Conservation (phyloP, 1,140 invertebrate species). For the Temnothorax curvispinosus region DNA sequence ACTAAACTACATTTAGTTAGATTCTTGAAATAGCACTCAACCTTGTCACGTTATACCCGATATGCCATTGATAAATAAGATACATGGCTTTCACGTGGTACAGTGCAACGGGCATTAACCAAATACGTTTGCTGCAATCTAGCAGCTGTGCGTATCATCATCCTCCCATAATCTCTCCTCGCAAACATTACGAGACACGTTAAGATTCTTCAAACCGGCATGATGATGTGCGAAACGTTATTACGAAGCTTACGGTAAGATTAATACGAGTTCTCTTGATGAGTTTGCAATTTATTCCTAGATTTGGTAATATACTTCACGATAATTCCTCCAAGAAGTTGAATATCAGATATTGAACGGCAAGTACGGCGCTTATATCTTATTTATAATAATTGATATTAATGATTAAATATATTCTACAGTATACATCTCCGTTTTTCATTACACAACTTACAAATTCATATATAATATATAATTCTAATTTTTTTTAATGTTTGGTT, state of each 20-base stretch:
- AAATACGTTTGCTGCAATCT: conserved; percentile 21
- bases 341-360: conserved; percentile 68
- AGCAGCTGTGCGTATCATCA: conserved; percentile 15
- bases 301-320: background rate
- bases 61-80: conserved; percentile 18
- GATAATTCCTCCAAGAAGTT: conserved; percentile 61
- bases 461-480: background rate
- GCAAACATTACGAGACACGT: background rate
- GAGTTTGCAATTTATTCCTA: background rate
- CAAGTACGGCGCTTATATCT: background rate
- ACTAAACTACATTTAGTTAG: background rate
- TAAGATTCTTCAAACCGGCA: conserved; percentile 15
- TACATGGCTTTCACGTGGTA: background rate
- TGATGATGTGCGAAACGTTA: background rate
- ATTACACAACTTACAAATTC: background rate
- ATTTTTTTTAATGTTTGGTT: background rate
- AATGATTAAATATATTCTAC: background rate
- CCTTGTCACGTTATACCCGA: conserved; percentile 31
- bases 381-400: background rate
- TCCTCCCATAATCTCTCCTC: conserved; percentile 19
- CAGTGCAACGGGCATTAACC: background rate
- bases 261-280: background rate
- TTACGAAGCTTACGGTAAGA: background rate
- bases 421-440: background rate
- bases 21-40: background rate